Evolutionary conservation across 2,113 vertebrate species (phyloP).

Genomic region (Meles meles): DNA sequence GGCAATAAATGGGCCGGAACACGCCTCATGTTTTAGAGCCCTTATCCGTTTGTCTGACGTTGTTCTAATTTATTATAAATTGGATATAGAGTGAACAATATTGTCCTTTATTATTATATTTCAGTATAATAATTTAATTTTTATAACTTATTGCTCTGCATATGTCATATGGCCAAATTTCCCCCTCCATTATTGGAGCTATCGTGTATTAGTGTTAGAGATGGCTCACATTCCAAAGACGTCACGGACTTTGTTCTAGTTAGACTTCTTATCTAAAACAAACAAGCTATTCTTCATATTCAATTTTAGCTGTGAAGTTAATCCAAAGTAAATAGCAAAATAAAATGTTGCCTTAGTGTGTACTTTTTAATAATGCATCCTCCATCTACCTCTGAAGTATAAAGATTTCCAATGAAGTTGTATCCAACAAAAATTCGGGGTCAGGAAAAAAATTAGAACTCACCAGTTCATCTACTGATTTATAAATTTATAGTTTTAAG

Average conservation of each 20-base stretch:
- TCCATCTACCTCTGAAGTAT: not conserved
- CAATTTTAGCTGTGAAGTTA: conserved; percentile 43
- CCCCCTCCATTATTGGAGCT: not conserved
- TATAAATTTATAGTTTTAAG: not conserved
- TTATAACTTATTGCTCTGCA: not conserved
- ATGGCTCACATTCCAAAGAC: not conserved
- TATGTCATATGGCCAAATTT: not conserved
- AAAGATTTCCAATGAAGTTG: not conserved
- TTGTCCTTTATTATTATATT: not conserved
- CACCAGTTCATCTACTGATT: not conserved
- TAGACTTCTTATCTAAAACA: conserved; percentile 53
- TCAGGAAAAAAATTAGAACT: not conserved
- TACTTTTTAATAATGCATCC: not conserved
- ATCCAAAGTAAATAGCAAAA: conserved; percentile 45
- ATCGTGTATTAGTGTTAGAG: not conserved
- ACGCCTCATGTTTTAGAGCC: not conserved
- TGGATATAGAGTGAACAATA: not conserved
- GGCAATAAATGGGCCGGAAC: not conserved
- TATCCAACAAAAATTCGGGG: not conserved
- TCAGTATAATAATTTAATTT: not conserved
- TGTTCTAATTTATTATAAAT: not conserved
- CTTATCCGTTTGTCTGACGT: not conserved
- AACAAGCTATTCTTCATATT: conserved; percentile 14
- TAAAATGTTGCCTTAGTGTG: not conserved
- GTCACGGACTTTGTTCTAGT: not conserved